Conservation (phyloP, 2,113 vertebrate species). For the Arenaria interpres region DNA sequence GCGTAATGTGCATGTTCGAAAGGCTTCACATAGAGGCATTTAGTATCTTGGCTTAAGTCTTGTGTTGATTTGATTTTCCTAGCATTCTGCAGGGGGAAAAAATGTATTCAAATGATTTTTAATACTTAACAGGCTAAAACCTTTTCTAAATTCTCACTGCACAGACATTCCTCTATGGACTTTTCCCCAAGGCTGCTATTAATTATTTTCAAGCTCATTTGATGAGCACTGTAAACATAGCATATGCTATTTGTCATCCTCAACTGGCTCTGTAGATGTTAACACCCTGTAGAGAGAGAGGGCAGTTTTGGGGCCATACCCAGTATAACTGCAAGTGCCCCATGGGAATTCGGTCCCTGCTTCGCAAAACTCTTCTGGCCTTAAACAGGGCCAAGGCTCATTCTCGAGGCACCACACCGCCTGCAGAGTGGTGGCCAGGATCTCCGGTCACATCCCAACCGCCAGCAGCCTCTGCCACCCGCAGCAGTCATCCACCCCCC, state of each 20-base stretch:
- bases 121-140: not conserved
- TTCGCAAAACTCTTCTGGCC: not conserved
- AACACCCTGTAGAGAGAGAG: not conserved
- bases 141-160: not conserved
- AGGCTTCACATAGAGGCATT: not conserved
- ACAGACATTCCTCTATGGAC: not conserved
- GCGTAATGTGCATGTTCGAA: not conserved
- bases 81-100: not conserved
- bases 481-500: rapidly evolving
- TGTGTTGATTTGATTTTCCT: not conserved
- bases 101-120: not conserved
- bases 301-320: not conserved
- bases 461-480: rapidly evolving
- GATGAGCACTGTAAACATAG: not conserved
- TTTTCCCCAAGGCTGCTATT: not conserved
- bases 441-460: rapidly evolving
- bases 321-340: rapidly evolving
- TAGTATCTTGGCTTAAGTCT: not conserved
- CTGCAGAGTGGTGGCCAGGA: not conserved
- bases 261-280: not conserved
- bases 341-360: rapidly evolving
- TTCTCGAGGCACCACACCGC: rapidly evolving
- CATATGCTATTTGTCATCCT: rapidly evolving
- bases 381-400: not conserved
- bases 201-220: not conserved